Evolutionary conservation across 2,888 invertebrate species (phyloP), one percentile per base, ranked within the genome.

Genomic region (Nymphalis c-album): DNA sequence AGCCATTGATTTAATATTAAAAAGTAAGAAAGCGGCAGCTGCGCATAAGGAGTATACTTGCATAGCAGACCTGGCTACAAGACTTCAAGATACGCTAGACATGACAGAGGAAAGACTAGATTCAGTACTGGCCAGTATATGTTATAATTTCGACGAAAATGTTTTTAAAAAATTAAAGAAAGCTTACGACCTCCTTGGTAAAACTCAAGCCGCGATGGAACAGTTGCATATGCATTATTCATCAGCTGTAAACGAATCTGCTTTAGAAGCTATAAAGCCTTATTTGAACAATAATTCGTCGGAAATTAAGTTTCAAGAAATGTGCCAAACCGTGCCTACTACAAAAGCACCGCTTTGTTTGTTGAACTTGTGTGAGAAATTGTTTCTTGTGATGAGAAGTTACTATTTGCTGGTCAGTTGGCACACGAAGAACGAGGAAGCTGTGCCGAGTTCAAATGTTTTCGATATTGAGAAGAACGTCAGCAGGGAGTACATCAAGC

Each of bases 211-310:
- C 2, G 97, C 98, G 0, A 96, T 98, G 95, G 98, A 99, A 84
- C 98, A 98, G 83, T 86, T 99, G 13, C 97, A 98, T 76, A 98
- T 99, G 94, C 98, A 98, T 84, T 98, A 97, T 79, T 96, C 98
- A 0, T 97, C 97, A 51, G 97, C 98, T 0, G 97, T 99, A 18
- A 98, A 97, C 75, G 96, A 96, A 71, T 94, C 95, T 0, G 95
- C 97, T 0, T 94, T 94, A 31, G 93, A 93, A 57, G 93, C 94
- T 0, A 88, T 95, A 0, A 93, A 93, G 69, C 91, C 91, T 1
- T 94, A 94, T 77, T 92, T 85, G 2, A 80, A 79, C 0, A 82
- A 86, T 17, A 69, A 76, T 0, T 71, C 77, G 0, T 72, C 77
- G 16, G 91, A 92, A 57, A 75, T 83, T 73, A 93, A 97, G 71